These are phyloP conservation scores for Amia ocellicauda DNA, from an alignment of 2,113 vertebrate genomes.

Conservation along the genomic window DNA sequence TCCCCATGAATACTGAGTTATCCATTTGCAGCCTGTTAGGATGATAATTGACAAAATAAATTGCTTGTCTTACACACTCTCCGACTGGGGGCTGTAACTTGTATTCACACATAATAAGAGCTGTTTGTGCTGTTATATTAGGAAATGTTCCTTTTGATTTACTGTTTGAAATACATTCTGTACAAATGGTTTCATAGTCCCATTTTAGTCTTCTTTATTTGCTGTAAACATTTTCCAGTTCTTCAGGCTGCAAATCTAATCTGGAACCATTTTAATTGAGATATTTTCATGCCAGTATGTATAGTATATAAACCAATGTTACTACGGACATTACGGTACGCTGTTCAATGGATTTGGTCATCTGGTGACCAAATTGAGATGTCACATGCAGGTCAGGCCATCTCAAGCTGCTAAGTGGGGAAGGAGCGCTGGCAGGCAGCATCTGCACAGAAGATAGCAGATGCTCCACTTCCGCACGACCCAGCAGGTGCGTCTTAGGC, in stretches of 20 bases:
- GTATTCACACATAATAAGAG: not conserved
- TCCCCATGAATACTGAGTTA: not conserved
- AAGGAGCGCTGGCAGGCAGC: not conserved
- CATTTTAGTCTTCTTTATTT: too few relatives aligned
- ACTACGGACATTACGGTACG: too few relatives aligned
- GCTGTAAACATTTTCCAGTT: too few relatives aligned
- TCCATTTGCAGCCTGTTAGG: conserved; percentile 2
- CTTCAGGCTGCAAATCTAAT: too few relatives aligned
- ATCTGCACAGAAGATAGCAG: not conserved
- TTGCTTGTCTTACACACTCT: not conserved
- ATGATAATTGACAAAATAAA: conserved; percentile 1
- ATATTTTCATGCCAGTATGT: too few relatives aligned
- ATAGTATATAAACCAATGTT: too few relatives aligned
- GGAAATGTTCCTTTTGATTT: too few relatives aligned
- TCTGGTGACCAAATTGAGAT: not conserved
- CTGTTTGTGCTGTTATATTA: not conserved
- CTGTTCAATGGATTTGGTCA: too few relatives aligned
- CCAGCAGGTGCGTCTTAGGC: not conserved
- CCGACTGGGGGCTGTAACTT: not conserved
- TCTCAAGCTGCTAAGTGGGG: not conserved
- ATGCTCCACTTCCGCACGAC: not conserved
- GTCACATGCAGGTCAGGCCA: not conserved
- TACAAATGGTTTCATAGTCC: too few relatives aligned
- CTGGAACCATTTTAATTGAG: too few relatives aligned
- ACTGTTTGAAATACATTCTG: too few relatives aligned